phyloP scores from a whole-genome alignment of 2,797 vertebrate genomes.

The Gallinago solitaria region DNA sequence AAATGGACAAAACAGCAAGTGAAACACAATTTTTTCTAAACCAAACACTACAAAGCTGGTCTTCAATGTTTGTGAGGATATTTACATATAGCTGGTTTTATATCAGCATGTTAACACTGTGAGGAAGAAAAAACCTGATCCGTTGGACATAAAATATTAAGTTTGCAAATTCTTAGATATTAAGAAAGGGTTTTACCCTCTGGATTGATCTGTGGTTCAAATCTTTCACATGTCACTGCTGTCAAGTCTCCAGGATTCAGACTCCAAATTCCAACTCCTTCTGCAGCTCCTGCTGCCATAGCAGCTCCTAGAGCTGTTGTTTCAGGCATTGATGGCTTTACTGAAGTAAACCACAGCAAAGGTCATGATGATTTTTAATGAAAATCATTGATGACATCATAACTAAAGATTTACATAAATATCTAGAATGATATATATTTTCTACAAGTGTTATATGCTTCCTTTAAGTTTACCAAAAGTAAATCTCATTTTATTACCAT shows the following conservation, averaged over 20 bases:
- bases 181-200: slow-evolving; percentile 78
- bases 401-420: not conserved
- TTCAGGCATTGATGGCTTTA: slow-evolving; percentile 97
- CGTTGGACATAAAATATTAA: not conserved
- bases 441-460: not conserved
- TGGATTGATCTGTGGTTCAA: slow-evolving; percentile 95
- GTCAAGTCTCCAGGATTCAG: slow-evolving; percentile 88
- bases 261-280: slow-evolving; percentile 96
- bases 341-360: slow-evolving; percentile 72
- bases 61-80: not conserved
- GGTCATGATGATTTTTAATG: not conserved
- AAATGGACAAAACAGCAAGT: not conserved
- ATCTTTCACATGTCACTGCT: slow-evolving; percentile 91
- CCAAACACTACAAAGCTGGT: not conserved
- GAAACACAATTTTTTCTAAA: not conserved
- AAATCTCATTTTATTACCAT: not conserved
- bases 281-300: slow-evolving; percentile 96
- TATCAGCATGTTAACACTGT: not conserved
- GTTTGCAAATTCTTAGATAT: not conserved
- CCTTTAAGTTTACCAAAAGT: not conserved
- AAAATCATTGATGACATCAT: not conserved
- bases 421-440: not conserved
- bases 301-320: slow-evolving; percentile 96
- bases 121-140: fast-evolving
- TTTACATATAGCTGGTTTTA: not conserved